A percentile compares a stretch with the other conserved stretches of the same genome.
phyloP scores from a whole-genome alignment of 2,888 invertebrate genomes.

The Dione vanillae region DNA sequence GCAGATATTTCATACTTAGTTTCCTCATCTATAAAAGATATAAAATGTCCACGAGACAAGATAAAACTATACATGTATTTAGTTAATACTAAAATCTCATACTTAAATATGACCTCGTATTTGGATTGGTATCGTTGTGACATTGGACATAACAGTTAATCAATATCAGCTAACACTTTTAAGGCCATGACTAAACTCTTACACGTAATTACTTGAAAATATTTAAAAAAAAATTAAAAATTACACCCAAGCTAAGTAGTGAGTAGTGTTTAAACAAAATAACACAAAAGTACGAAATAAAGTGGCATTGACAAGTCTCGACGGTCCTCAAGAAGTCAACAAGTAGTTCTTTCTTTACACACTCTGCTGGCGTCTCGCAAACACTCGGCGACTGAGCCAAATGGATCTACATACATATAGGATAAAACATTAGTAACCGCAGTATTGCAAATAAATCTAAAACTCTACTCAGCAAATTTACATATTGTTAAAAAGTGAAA shows the following conservation, averaged over 20 bases:
- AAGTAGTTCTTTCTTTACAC: conserved; percentile 47
- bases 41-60: background rate
- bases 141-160: conserved; percentile 25
- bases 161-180: conserved; percentile 12
- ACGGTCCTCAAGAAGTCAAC: conserved; percentile 48
- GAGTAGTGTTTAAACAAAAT: conserved; percentile 23
- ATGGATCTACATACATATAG: conserved; percentile 39
- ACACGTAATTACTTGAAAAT: conserved; percentile 3
- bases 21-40: no score
- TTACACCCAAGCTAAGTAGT: conserved; percentile 24
- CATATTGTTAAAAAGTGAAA: conserved; percentile 29
- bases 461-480: conserved; percentile 21
- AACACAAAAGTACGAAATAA: conserved; percentile 38
- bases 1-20: no score
- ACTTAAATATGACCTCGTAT: conserved; percentile 10
- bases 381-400: conserved; percentile 48
- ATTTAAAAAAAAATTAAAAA: conserved; percentile 25
- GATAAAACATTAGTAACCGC: conserved; percentile 37
- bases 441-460: conserved; percentile 31
- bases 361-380: conserved; percentile 38
- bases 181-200: conserved; percentile 13
- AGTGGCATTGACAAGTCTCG: conserved; percentile 41
- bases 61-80: conserved; percentile 11
- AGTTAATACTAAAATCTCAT: conserved; percentile 10
- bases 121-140: conserved; percentile 8